These are phyloP conservation scores for Agrochola lota DNA, from an alignment of 2,888 invertebrate genomes.

Conservation along the genomic window DNA sequence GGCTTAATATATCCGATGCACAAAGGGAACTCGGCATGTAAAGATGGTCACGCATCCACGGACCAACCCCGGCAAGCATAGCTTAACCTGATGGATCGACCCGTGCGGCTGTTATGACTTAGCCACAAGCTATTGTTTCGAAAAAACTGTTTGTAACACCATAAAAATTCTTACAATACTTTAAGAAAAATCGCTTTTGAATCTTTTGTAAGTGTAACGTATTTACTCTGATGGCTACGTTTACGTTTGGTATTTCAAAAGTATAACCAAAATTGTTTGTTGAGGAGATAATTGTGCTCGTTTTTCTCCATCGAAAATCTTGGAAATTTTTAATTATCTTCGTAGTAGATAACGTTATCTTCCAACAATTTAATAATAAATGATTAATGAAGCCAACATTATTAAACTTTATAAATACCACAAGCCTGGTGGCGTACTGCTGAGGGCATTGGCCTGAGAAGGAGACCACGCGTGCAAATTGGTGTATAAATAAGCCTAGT, in stretches of 20 bases:
- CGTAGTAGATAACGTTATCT: neutral
- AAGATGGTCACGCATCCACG: too few relatives aligned
- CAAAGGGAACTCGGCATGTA: too few relatives aligned
- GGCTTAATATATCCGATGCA: too few relatives aligned
- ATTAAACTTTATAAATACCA: slow-evolving; percentile 40
- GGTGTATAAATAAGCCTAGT: slow-evolving; percentile 36
- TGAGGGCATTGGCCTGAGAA: slow-evolving; percentile 12
- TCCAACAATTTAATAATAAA: slow-evolving; percentile 8
- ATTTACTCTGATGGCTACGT: neutral
- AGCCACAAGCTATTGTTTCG: neutral
- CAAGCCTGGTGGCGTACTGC: slow-evolving; percentile 6
- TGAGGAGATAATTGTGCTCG: neutral
- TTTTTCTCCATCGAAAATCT: neutral
- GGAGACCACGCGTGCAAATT: slow-evolving; percentile 46
- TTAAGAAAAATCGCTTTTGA: neutral
- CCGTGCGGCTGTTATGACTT: too few relatives aligned
- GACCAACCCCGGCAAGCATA: too few relatives aligned
- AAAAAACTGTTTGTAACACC: neutral
- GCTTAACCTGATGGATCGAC: too few relatives aligned
- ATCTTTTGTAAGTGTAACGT: neutral
- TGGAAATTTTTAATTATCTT: slow-evolving; percentile 12
- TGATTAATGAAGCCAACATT: slow-evolving; percentile 38
- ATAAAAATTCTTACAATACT: neutral
- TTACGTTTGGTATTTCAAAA: neutral
- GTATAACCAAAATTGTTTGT: neutral